Conservation (phyloP, 2,797 vertebrate genomes). For the Peromyscus eremicus region DNA sequence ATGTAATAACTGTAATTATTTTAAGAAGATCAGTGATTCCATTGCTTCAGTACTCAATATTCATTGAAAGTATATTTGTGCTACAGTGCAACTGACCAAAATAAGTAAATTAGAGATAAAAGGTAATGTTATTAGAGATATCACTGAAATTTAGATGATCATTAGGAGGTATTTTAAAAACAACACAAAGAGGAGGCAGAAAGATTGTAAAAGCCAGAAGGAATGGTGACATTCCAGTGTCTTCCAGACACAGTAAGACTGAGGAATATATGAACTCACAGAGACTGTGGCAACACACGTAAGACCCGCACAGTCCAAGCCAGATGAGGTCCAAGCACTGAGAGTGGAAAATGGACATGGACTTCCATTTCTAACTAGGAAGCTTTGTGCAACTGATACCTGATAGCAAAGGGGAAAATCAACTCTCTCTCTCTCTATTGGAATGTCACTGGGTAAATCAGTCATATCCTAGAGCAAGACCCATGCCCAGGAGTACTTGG, state of each 20-base stretch:
- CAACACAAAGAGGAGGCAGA: background rate
- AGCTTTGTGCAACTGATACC: background rate
- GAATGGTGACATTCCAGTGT: too few relatives aligned
- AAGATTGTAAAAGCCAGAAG: background rate
- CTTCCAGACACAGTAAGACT: background rate
- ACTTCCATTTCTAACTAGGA: background rate
- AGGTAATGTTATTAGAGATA: background rate
- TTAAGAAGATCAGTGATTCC: background rate
- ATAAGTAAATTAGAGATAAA: background rate
- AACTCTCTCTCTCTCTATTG: too few relatives aligned
- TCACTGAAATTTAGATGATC: background rate
- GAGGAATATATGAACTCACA: background rate
- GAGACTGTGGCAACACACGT: background rate
- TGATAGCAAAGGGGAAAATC: background rate
- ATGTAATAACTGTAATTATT: background rate
- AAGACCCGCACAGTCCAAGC: background rate
- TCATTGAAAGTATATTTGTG: background rate
- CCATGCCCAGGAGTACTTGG: too few relatives aligned
- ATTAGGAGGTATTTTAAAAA: background rate
- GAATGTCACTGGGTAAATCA: too few relatives aligned
- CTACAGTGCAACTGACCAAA: background rate
- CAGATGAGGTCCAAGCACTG: background rate
- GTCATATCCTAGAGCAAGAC: too few relatives aligned
- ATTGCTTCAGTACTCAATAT: background rate
- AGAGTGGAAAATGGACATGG: background rate